A percentile compares a stretch with the other conserved stretches of the same genome.
Conservation (phyloP, 2,888 invertebrate genomes). For the Archaeoteleia sp. region DNA sequence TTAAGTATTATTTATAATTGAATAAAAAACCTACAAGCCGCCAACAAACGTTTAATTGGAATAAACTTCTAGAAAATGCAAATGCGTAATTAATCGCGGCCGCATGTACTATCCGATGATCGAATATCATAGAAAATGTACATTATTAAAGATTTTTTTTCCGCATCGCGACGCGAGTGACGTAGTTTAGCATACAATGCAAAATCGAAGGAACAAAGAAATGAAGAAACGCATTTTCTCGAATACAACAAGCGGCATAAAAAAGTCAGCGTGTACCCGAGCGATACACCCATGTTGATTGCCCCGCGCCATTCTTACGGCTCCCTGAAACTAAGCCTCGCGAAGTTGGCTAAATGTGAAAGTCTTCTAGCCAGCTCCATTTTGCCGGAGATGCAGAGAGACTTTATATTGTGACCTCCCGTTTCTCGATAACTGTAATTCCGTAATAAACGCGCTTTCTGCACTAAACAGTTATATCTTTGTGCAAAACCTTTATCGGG, state of each 20-base stretch:
- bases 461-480: constrained; percentile 35
- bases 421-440: constrained; percentile 45
- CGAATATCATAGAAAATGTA: too few species aligned
- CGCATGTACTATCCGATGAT: too few species aligned
- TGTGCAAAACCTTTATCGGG: constrained; percentile 48
- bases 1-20: too few species aligned
- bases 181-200: too few species aligned
- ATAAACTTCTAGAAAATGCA: too few species aligned
- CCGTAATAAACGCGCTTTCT: constrained; percentile 45
- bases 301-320: constrained; percentile 20
- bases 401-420: constrained; percentile 48
- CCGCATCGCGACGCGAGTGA: too few species aligned
- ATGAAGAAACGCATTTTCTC: constrained; percentile 40
- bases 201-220: constrained; percentile 44
- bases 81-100: too few species aligned
- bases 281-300: constrained; percentile 39
- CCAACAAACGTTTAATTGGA: too few species aligned
- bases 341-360: constrained; percentile 52
- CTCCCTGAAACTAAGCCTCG: constrained; percentile 38
- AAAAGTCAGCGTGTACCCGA: constrained; percentile 6
- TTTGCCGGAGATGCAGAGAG: constrained; percentile 44
- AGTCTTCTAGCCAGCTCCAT: constrained; percentile 34
- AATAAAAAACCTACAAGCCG: too few species aligned
- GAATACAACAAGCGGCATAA: constrained; percentile 33
- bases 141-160: too few species aligned